A percentile compares a stretch with the other conserved stretches of the same genome.
These are phyloP conservation scores for Lates calcarifer DNA, from an alignment of 2,113 vertebrate species.

Conservation along the genomic window DNA sequence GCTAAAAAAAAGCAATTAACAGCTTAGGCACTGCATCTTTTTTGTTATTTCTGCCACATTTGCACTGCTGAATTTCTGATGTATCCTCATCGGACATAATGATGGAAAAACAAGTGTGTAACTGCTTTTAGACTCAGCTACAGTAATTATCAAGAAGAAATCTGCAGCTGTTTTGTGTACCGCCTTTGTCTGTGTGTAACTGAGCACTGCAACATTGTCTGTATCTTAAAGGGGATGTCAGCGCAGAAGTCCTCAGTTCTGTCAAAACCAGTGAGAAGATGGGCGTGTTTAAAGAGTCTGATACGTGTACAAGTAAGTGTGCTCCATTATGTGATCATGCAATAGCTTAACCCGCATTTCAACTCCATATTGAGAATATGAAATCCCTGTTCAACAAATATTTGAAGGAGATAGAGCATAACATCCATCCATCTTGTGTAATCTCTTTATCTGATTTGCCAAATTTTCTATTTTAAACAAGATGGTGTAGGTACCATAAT, in stretches of 20 bases:
- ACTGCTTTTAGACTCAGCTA: background rate
- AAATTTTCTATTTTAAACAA: background rate
- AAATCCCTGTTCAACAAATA: background rate
- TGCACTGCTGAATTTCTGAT: background rate
- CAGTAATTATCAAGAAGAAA: background rate
- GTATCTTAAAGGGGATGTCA: constrained; percentile 75
- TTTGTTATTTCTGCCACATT: background rate
- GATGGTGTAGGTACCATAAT: background rate
- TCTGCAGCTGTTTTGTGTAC: background rate
- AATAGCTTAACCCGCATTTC: background rate
- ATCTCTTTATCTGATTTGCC: background rate
- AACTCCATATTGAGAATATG: background rate
- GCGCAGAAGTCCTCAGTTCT: constrained; percentile 50
- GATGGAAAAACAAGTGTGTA: background rate
- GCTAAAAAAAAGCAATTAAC: background rate
- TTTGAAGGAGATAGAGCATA: background rate
- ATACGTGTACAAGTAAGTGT: constrained; percentile 76
- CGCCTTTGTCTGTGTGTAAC: background rate
- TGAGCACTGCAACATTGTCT: constrained; percentile 9
- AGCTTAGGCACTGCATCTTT: background rate
- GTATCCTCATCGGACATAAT: background rate
- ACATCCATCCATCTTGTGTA: background rate
- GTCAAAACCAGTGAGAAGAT: constrained; percentile 77
- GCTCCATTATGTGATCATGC: background rate
- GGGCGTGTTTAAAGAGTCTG: constrained; percentile 76